phyloP scores from a whole-genome alignment of 2,113 vertebrate genomes.

The Lagopus muta region DNA sequence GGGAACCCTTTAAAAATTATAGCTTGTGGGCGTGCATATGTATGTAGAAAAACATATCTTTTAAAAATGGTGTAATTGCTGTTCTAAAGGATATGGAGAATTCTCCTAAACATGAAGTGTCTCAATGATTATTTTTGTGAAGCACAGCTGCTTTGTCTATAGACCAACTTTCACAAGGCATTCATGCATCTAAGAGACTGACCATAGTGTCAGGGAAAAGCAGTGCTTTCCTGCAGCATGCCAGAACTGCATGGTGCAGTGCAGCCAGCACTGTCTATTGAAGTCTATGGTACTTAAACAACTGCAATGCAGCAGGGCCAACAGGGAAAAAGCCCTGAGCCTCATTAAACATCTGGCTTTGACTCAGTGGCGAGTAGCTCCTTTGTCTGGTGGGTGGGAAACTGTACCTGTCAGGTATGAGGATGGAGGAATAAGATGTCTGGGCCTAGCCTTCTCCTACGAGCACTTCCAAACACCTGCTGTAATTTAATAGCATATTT shows the following conservation, averaged over 20 bases:
- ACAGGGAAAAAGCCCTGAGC: accelerated
- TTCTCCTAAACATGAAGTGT: neutral
- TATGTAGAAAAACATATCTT: neutral
- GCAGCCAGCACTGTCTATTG: neutral
- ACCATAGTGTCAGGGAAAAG: accelerated
- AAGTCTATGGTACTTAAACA: neutral
- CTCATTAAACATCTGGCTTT: accelerated
- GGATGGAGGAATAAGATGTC: neutral
- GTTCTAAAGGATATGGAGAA: neutral
- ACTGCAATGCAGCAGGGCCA: accelerated
- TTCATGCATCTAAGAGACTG: neutral
- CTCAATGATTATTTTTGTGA: neutral
- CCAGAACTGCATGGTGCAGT: accelerated
- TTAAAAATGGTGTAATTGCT: neutral
- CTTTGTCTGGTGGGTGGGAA: neutral
- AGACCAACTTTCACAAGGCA: neutral
- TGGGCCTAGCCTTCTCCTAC: neutral
- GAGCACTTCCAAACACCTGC: neutral
- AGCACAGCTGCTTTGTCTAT: accelerated
- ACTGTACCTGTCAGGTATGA: too few relatives aligned
- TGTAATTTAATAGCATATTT: neutral
- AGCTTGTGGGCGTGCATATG: neutral
- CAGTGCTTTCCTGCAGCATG: neutral
- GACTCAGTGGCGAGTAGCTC: neutral
- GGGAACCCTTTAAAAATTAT: slow-evolving; percentile 22